Evolutionary conservation across 2,888 invertebrate species (phyloP).

Genomic region (Lymantria dispar): DNA sequence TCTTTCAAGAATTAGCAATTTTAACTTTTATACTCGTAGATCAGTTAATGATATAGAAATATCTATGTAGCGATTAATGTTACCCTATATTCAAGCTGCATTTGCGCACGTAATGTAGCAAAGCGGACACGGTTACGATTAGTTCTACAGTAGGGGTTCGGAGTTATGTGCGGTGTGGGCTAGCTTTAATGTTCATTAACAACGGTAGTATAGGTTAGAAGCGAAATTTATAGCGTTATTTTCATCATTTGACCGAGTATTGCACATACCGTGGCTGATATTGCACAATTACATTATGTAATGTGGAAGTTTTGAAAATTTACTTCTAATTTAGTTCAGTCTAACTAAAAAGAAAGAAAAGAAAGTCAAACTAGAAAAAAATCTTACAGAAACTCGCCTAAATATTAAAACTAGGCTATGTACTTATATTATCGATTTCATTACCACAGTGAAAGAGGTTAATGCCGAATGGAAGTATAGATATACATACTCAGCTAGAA

Average conservation of each 20-base stretch:
- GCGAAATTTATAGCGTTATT: not conserved
- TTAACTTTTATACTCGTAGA: not conserved
- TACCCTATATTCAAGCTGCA: constrained; percentile 18
- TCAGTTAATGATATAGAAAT: constrained; percentile 1
- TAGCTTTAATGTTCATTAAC: not conserved
- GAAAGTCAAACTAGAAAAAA: too few species aligned
- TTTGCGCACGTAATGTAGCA: constrained; percentile 12
- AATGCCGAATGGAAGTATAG: too few species aligned
- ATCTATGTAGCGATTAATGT: constrained; percentile 26
- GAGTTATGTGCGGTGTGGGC: not conserved
- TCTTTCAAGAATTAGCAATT: not conserved
- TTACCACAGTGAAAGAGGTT: too few species aligned
- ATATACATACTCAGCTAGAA: too few species aligned
- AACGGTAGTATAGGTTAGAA: not conserved
- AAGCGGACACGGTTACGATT: not conserved
- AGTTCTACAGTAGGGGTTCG: not conserved
- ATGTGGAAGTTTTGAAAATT: too few species aligned
- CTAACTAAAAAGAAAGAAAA: too few species aligned
- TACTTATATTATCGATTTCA: too few species aligned
- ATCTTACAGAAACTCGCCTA: too few species aligned
- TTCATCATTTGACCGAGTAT: not conserved
- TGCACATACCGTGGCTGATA: not conserved
- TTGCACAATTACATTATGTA: not conserved
- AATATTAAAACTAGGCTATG: too few species aligned
- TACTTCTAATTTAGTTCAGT: too few species aligned